A percentile compares a stretch with the other conserved stretches of the same genome.
phyloP scores from a whole-genome alignment of 2,888 invertebrate genomes.

The Pocota personata region DNA sequence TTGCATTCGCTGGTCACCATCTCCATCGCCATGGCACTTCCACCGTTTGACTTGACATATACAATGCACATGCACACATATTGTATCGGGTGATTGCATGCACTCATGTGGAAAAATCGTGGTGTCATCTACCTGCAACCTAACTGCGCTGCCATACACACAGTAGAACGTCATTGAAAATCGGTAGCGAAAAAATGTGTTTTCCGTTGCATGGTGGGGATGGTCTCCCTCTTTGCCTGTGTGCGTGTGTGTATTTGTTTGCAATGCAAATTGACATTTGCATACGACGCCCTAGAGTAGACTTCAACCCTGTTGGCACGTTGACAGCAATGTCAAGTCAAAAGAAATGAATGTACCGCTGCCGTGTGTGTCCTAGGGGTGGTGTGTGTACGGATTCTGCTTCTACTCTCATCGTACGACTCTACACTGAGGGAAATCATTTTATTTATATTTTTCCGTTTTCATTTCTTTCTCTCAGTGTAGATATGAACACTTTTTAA shows the following conservation, averaged over 20 bases:
- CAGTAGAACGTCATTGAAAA: constrained; percentile 66
- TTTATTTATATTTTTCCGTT: not conserved
- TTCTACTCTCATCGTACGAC: constrained; percentile 11
- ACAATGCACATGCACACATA: constrained; percentile 49
- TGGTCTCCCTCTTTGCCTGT: not conserved
- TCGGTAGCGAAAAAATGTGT: constrained; percentile 67
- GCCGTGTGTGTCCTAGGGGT: constrained; percentile 55
- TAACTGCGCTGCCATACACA: constrained; percentile 65
- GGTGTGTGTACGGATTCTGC: constrained; percentile 37
- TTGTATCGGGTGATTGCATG: constrained; percentile 68
- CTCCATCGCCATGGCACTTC: constrained; percentile 38
- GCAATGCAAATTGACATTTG: constrained; percentile 74
- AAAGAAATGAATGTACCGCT: constrained; percentile 72
- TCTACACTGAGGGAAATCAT: constrained; percentile 44
- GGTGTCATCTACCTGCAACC: constrained; percentile 73
- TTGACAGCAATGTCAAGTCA: constrained; percentile 74
- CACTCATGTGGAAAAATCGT: constrained; percentile 72
- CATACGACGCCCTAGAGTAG: constrained; percentile 73
- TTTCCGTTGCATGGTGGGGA: constrained; percentile 37
- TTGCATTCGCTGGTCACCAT: constrained; percentile 73
- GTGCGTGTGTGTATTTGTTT: constrained; percentile 43
- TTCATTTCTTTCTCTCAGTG: constrained; percentile 36
- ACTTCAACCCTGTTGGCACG: constrained; percentile 72
- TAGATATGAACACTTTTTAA: constrained; percentile 45
- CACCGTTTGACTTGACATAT: constrained; percentile 68